Percentiles rank a stretch among this genome's conserved stretches.
Evolutionary conservation across 2,113 vertebrate genomes (phyloP).

Genomic region (Seriola quinqueradiata): DNA sequence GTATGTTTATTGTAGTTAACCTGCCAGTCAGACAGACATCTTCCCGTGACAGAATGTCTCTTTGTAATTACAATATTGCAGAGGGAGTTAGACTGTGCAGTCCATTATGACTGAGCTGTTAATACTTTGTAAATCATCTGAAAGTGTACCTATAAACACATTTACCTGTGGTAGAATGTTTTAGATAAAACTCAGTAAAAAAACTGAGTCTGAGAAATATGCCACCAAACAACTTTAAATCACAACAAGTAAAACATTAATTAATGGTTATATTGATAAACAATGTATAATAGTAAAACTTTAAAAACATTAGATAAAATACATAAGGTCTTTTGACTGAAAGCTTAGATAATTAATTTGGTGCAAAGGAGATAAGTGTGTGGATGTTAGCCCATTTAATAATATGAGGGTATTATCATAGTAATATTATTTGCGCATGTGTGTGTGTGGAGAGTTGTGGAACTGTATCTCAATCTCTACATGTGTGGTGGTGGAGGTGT

Average conservation of each 20-base stretch:
- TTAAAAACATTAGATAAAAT: not conserved
- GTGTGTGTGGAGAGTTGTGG: not conserved
- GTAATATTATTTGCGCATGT: not conserved
- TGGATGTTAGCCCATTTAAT: not conserved
- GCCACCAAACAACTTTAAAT: not conserved
- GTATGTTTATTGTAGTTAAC: constrained; percentile 80
- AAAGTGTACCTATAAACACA: not conserved
- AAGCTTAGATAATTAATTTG: not conserved
- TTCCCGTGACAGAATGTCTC: constrained; percentile 80
- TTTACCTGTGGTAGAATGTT: not conserved
- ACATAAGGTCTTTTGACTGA: not conserved
- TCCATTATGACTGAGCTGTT: constrained; percentile 71
- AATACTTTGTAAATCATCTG: not conserved
- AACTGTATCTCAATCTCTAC: not conserved
- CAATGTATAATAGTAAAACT: not conserved
- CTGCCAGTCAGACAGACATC: constrained; percentile 79
- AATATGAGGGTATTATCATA: not conserved
- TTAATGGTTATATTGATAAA: not conserved
- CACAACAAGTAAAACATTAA: not conserved
- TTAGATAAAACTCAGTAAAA: not conserved
- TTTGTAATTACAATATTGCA: constrained; percentile 80
- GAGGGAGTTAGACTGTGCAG: not conserved
- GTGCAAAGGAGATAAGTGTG: not conserved
- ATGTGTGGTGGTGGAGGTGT: not conserved
- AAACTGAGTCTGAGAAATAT: not conserved